Base-by-base conservation (phyloP, 2,113 vertebrate species). In the Corydoras maculifer region DNA sequence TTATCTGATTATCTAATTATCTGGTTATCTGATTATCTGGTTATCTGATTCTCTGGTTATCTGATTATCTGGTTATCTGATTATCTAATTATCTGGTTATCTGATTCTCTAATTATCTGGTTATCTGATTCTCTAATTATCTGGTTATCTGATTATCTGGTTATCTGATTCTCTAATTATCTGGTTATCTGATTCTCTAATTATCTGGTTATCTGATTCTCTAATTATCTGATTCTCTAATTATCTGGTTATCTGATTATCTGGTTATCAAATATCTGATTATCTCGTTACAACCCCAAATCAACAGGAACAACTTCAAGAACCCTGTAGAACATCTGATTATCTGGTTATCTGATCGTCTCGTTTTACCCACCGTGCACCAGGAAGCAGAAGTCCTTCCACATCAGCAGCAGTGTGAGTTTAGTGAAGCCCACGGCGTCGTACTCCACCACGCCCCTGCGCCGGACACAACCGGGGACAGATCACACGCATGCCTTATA, bases 401-500 rank as follows among this genome's bases (percentile, higher is more conserved):
- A 98, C 92, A 96, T 94, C 79, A 99, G 91, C 57, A 99, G 87
- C 73, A 98, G 91, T 5, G 94, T 98, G 79, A 99, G 93, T 82
- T 98, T 98, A 73, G 97, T 99, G 86, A 99, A 99, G 75, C 97
- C 96, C 84, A 96, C 95, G 29, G 96, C 96, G 75, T 99, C 95
- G 31, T 99, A 99, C 79, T 99, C 97, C 79, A 98, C 96, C 67
- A 99, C 93, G 48, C 95, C 95, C 76, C 97, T 99, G 87, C 83
- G 73, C 73, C 18, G 3, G 43, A 10, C 62, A n/a, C 25, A 43
- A 76, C 3, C 67, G 3, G 62, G 49, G 7, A 8, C 7, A 11
- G 2, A 11, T 8, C 49, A 50, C 7, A 50, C 2, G 7, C 11
- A 50, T 7, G 49, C 7, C 49, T 50, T 7, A 50, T 50, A 50